These are phyloP conservation scores for Irena cyanogastra DNA, from an alignment of 2,113 vertebrate species.

Conservation along the genomic window DNA sequence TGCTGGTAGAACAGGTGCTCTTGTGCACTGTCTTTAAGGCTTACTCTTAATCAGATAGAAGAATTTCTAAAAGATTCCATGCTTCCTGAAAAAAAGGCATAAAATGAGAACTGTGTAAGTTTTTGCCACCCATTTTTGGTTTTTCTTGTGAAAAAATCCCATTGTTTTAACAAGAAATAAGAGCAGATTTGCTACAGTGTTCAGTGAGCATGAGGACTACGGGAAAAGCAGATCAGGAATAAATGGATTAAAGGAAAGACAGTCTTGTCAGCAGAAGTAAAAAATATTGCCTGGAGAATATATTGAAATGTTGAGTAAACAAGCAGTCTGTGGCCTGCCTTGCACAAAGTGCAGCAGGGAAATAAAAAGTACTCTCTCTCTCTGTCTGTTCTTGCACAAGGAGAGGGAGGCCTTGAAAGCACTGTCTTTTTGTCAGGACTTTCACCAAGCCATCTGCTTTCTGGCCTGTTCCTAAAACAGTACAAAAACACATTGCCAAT, in stretches of 20 bases:
- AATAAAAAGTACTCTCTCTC: not conserved
- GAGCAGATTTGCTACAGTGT: not conserved
- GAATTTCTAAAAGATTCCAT: not conserved
- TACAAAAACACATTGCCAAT: not conserved
- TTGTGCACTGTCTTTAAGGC: not conserved
- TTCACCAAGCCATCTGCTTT: not conserved
- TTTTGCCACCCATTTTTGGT: not conserved
- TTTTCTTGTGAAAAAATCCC: not conserved
- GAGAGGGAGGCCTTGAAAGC: not conserved
- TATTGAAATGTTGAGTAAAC: not conserved
- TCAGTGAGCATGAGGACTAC: not conserved
- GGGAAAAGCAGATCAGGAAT: not conserved
- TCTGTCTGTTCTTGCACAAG: not conserved
- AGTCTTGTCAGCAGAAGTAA: not conserved
- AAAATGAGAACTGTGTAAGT: not conserved
- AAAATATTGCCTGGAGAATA: not conserved
- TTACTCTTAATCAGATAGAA: not conserved
- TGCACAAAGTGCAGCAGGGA: not conserved
- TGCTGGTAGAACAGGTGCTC: not conserved
- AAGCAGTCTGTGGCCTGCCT: not conserved
- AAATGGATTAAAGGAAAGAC: slow-evolving; percentile 19
- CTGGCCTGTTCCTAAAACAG: not conserved
- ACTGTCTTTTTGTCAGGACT: not conserved
- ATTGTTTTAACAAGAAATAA: not conserved
- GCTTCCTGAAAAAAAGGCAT: not conserved